These are phyloP conservation scores for Luidia sarsii DNA, from an alignment of 53 echinoderm and acorn worm genomes.

Conservation along the genomic window DNA sequence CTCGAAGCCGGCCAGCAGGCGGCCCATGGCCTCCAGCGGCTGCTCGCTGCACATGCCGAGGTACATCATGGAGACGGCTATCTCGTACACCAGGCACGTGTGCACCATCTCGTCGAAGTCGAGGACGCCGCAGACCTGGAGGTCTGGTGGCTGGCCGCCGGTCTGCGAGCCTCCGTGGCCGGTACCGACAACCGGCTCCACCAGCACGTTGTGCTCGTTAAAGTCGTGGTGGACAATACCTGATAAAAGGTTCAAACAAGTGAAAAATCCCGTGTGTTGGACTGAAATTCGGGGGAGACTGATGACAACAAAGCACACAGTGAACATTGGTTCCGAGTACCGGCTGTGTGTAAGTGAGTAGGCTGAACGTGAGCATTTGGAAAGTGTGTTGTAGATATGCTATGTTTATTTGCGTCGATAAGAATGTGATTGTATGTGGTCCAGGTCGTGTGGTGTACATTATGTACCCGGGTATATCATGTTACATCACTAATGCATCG, in stretches of 20 bases:
- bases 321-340: no score
- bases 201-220: conserved; percentile 63
- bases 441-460: no score
- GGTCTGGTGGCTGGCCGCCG: neutral
- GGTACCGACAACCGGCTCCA: neutral
- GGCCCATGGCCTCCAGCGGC: conserved; percentile 53
- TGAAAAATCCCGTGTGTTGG: neutral
- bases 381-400: no score
- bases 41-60: conserved; percentile 47
- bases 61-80: conserved; percentile 79
- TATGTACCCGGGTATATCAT: no score
- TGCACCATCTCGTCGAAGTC: conserved; percentile 73
- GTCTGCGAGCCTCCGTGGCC: neutral
- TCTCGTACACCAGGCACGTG: conserved; percentile 63
- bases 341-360: no score
- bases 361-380: no score
- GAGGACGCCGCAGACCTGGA: conserved; percentile 58
- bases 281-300: no score
- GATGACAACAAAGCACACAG: no score
- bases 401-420: no score
- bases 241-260: no score
- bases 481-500: no score
- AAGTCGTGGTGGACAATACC: conserved; percentile 75
- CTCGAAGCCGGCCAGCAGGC: conserved; percentile 71
- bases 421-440: no score